Conservation (phyloP, 1,140 invertebrate species). For the Mya arenaria region DNA sequence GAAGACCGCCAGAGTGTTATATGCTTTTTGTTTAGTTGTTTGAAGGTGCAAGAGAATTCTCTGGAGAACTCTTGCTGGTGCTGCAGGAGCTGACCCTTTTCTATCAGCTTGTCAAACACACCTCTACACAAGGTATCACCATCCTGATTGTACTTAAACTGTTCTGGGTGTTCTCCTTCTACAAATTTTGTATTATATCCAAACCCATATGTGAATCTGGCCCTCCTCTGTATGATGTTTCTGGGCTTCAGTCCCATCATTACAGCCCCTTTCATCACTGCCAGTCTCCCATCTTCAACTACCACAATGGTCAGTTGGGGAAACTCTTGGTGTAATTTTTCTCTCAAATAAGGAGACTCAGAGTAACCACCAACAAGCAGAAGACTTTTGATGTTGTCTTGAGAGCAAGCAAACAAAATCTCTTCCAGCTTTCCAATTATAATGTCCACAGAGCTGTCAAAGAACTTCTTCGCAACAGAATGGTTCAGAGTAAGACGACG, state of each 20-base stretch:
- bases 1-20: no score
- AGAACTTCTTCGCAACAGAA: no score
- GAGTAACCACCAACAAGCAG: neutral
- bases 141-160: neutral
- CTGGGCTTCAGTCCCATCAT: neutral
- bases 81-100: no score
- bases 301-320: neutral
- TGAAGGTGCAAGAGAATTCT: no score
- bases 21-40: no score
- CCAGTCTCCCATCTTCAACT: neutral
- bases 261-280: constrained; percentile 4
- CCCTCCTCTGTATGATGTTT: neutral
- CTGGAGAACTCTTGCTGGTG: no score
- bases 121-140: neutral
- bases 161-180: neutral
- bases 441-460: neutral
- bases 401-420: neutral
- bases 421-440: neutral
- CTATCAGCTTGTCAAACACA: neutral
- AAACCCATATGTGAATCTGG: neutral
- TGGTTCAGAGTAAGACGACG: no score
- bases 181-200: neutral
- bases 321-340: neutral
- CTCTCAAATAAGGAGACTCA: neutral
- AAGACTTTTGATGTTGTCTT: neutral